Conservation (phyloP, 1,140 invertebrate genomes). For the Aphaenogaster rudis region DNA sequence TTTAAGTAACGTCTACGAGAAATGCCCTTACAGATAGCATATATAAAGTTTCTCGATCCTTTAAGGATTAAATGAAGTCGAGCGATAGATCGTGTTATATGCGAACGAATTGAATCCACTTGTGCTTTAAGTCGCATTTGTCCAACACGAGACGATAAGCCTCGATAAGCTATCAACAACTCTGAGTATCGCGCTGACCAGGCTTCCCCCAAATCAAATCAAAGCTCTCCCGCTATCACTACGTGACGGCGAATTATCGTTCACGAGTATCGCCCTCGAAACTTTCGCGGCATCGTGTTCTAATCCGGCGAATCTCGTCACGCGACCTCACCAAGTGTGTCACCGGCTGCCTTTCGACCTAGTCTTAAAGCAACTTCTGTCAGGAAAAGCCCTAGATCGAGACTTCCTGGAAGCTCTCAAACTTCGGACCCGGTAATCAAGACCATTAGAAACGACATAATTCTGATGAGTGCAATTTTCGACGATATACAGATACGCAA, state of each 20-base stretch:
- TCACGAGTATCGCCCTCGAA: constrained; percentile 53
- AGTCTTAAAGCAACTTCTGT: constrained; percentile 29
- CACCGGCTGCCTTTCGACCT: constrained; percentile 44
- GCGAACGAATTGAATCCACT: constrained; percentile 16
- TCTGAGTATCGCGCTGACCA: constrained; percentile 34
- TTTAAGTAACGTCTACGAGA: constrained; percentile 14
- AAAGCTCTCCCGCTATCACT: constrained; percentile 42
- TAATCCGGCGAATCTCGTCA: constrained; percentile 57
- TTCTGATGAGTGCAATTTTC: neutral
- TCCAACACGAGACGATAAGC: constrained; percentile 33
- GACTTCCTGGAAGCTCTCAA: constrained; percentile 25
- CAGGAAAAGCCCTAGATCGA: constrained; percentile 5
- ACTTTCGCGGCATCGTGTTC: constrained; percentile 43
- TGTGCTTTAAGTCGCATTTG: constrained; percentile 28
- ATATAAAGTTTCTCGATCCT: neutral
- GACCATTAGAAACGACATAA: neutral
- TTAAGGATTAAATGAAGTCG: constrained; percentile 21
- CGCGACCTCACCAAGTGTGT: constrained; percentile 53
- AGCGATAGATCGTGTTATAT: neutral
- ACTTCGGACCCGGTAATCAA: neutral
- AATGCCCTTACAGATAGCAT: neutral
- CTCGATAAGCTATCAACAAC: constrained; percentile 57
- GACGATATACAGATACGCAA: constrained; percentile 10
- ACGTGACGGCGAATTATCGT: constrained; percentile 56
- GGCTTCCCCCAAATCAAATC: constrained; percentile 32